Evolutionary conservation across 2,888 invertebrate species (phyloP), one percentile per base, ranked within the genome.

Genomic region (Platycheirus albimanus): DNA sequence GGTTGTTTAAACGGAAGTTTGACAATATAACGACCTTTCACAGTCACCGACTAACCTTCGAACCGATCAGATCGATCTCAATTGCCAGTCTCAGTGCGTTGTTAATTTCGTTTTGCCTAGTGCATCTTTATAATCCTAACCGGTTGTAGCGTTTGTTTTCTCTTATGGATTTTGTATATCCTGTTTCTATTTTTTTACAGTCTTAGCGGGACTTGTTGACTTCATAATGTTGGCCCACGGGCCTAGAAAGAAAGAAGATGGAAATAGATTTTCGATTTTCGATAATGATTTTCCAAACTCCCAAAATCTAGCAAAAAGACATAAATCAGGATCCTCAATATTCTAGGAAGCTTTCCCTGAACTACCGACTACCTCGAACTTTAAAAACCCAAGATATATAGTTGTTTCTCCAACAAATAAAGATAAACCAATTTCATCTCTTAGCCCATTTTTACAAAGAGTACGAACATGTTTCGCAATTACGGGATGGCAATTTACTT

Each of bases 161-260:
- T 13, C 3, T 5, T 2, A 7, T 13, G 3, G n/a, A 10, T 8
- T 20, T 24, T 7, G 24, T 24, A 13, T 24, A 24, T 3, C 49
- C 24, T 24, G 49, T n/a, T n/a, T n/a, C n/a, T n/a, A n/a, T n/a
- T n/a, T n/a, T n/a, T n/a, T n/a, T n/a, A n/a, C n/a, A n/a, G n/a
- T n/a, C n/a, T n/a, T n/a, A n/a, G n/a, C n/a, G n/a, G n/a, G n/a
- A n/a, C n/a, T n/a, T n/a, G n/a, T n/a, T n/a, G n/a, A n/a, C n/a
- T n/a, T n/a, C n/a, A n/a, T n/a, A n/a, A n/a, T n/a, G n/a, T n/a
- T n/a, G n/a, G n/a, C n/a, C n/a, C n/a, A n/a, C n/a, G 20, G 47
- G 47, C 47, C 47, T 3, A 47, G 2, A 20, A 47, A 19, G 20
- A 47, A 47, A 19, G 49, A n/a, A 49, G 20, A 47, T 13, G 49